phyloP scores from a whole-genome alignment of 2,888 invertebrate genomes.

The Schrankia costaestrigalis region DNA sequence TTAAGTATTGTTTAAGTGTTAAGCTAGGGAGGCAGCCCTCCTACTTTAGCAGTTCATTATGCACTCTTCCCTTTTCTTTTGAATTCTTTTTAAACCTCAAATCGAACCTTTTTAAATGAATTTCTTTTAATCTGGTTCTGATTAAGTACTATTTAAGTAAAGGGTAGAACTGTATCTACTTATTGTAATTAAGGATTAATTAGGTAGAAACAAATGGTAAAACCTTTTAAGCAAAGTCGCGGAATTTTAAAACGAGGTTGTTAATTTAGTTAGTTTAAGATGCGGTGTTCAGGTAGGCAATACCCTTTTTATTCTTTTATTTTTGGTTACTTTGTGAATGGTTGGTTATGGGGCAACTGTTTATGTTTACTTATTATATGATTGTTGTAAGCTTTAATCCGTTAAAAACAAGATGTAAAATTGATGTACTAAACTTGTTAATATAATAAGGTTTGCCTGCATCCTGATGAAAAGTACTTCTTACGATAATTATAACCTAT shows the following conservation, averaged over 20 bases:
- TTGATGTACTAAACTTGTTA: no score
- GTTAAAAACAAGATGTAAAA: not conserved
- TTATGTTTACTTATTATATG: no score
- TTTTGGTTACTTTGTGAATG: slow-evolving; percentile 3
- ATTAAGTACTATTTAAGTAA: slow-evolving; percentile 24
- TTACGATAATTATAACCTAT: no score
- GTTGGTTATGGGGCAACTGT: no score
- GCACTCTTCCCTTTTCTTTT: slow-evolving; percentile 65
- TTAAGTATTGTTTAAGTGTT: slow-evolving; percentile 75
- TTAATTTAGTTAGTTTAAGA: slow-evolving; percentile 21
- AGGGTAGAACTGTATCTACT: slow-evolving; percentile 21
- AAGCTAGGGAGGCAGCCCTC: slow-evolving; percentile 59
- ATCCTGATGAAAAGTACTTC: no score
- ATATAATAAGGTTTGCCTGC: no score
- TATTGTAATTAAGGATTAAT: slow-evolving; percentile 27
- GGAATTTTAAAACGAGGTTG: slow-evolving; percentile 20
- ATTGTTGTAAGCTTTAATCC: no score
- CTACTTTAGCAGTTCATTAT: slow-evolving; percentile 70
- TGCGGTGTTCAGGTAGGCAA: slow-evolving; percentile 22
- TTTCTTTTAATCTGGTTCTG: slow-evolving; percentile 38
- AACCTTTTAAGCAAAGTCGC: slow-evolving; percentile 16
- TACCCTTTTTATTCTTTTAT: slow-evolving; percentile 13
- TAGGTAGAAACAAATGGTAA: slow-evolving; percentile 28
- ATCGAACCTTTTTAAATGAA: slow-evolving; percentile 45
- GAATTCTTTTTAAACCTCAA: slow-evolving; percentile 47